Evolutionary conservation across 1,140 invertebrate species (phyloP).

Genomic region (Bradysia coprophila): DNA sequence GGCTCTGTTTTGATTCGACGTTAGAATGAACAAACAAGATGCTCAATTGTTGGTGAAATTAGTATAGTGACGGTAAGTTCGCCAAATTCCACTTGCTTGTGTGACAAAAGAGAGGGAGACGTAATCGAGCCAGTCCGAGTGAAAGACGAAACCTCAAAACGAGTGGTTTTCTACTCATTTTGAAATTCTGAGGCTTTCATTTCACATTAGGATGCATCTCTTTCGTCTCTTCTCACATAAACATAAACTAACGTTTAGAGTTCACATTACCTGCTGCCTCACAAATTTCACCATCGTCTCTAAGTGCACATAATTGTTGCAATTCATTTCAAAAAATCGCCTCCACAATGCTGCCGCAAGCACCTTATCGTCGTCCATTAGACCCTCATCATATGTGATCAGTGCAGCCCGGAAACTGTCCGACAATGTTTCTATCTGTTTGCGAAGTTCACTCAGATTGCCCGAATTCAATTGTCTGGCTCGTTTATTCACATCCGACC

Average conservation of each 20-base stretch:
- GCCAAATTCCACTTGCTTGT: too few relatives aligned
- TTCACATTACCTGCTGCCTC: conserved; percentile 51
- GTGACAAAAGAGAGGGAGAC: too few relatives aligned
- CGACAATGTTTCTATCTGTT: conserved; percentile 38
- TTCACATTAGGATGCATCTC: too few relatives aligned
- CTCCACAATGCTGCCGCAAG: conserved; percentile 72
- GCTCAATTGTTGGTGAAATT: too few relatives aligned
- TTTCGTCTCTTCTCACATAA: conserved; percentile 22
- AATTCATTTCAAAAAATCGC: conserved; percentile 44
- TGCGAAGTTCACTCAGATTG: conserved; percentile 31
- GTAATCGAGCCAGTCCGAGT: too few relatives aligned
- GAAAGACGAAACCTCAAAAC: too few relatives aligned
- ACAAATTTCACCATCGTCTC: conserved; percentile 50
- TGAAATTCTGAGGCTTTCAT: too few relatives aligned
- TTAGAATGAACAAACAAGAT: too few relatives aligned
- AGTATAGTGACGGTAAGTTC: too few relatives aligned
- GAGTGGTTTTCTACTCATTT: too few relatives aligned
- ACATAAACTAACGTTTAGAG: too few relatives aligned
- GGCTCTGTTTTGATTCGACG: too few relatives aligned
- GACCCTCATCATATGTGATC: conserved; percentile 71
- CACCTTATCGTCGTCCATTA: conserved; percentile 46
- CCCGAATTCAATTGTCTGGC: conserved; percentile 44
- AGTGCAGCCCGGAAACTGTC: conserved; percentile 69
- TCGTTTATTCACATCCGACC: conserved; percentile 56
- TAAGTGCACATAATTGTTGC: conserved; percentile 36